Conservation (phyloP, 1,140 invertebrate species). For the Lordiphosa collinella region DNA sequence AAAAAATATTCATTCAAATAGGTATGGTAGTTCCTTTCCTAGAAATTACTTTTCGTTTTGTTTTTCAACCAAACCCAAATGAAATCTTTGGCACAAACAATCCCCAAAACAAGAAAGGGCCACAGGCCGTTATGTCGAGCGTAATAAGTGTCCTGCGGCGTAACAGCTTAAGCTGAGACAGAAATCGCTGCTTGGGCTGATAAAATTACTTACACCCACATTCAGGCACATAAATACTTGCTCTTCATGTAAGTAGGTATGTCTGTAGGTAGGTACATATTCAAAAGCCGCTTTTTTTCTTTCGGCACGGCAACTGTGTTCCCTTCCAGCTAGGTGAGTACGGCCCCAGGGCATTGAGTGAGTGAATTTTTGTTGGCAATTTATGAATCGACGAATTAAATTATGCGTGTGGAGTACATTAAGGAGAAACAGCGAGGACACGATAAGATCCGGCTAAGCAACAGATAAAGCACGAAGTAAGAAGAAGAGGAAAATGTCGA, state of each 20-base stretch:
- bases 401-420: conserved; percentile 71
- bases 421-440: conserved; percentile 14
- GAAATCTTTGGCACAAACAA: neutral
- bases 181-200: conserved; percentile 25
- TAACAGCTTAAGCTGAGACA: conserved; percentile 17
- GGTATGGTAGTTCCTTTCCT: too few relatives aligned
- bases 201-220: conserved; percentile 27
- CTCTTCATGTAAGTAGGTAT: neutral
- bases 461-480: conserved; percentile 46
- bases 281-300: conserved; percentile 39
- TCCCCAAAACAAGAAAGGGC: neutral
- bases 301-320: conserved; percentile 14
- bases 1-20: too few relatives aligned
- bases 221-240: neutral
- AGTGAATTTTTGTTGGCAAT: conserved; percentile 58
- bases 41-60: too few relatives aligned
- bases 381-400: conserved; percentile 71
- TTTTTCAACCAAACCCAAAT: too few relatives aligned
- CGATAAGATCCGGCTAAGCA: conserved; percentile 34
- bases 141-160: conserved; percentile 34
- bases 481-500: neutral
- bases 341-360: conserved; percentile 15
- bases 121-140: conserved; percentile 22
- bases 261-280: conserved; percentile 32
- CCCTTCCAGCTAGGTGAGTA: neutral